phyloP scores from a whole-genome alignment of 2,888 invertebrate species.

The Tupiocoris notatus region DNA sequence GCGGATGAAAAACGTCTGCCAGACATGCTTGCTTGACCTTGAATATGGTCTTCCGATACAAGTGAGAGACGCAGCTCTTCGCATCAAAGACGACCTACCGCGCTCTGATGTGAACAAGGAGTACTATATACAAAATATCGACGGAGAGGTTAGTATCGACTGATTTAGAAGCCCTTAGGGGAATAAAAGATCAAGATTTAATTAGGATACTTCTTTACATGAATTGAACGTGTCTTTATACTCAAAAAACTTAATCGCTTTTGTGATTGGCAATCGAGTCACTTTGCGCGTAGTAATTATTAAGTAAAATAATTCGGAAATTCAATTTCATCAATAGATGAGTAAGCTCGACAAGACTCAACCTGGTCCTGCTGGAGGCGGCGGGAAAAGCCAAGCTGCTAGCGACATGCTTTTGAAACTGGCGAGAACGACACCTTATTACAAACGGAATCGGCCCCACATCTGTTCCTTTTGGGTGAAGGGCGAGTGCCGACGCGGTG shows the following conservation, averaged over 20 bases:
- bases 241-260: too few relatives aligned
- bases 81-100: slow-evolving; percentile 86
- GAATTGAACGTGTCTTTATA: too few relatives aligned
- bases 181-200: too few relatives aligned
- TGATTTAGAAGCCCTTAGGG: too few relatives aligned
- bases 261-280: too few relatives aligned
- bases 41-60: slow-evolving; percentile 87
- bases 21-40: slow-evolving; percentile 89
- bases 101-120: slow-evolving; percentile 93
- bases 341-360: slow-evolving; percentile 53
- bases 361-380: slow-evolving; percentile 59
- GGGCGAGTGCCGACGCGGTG: slow-evolving; percentile 92
- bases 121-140: slow-evolving; percentile 89
- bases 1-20: slow-evolving; percentile 92
- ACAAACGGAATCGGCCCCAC: slow-evolving; percentile 91
- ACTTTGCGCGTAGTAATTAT: too few relatives aligned
- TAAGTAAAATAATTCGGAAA: too few relatives aligned
- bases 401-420: slow-evolving; percentile 81
- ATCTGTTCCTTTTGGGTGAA: slow-evolving; percentile 99
- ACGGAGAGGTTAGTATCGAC: slow-evolving; percentile 66
- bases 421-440: slow-evolving; percentile 90
- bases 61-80: slow-evolving; percentile 87
- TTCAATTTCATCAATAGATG: slow-evolving; percentile 46
- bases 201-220: slow-evolving; percentile 3
- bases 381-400: slow-evolving; percentile 72